These are phyloP conservation scores for Eupithecia abbreviata DNA, from an alignment of 2,888 invertebrate species.

Conservation along the genomic window DNA sequence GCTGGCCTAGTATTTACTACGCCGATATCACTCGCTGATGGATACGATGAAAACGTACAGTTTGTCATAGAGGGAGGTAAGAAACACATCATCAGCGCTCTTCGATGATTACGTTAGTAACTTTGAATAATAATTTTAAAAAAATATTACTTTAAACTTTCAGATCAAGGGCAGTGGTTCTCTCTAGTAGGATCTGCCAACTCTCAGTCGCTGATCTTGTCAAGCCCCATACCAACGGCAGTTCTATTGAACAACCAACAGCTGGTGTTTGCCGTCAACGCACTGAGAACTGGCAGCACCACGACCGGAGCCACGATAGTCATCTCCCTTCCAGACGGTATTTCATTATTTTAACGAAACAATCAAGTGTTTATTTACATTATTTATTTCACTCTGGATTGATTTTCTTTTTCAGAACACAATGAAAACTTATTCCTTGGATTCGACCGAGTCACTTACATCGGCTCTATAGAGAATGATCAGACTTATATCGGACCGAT, in stretches of 20 bases:
- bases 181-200: slow-evolving; percentile 34
- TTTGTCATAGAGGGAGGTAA: slow-evolving; percentile 52
- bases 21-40: slow-evolving; percentile 41
- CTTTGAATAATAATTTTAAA: not conserved
- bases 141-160: slow-evolving; percentile 27
- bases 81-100: slow-evolving; percentile 6
- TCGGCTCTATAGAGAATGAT: slow-evolving; percentile 46
- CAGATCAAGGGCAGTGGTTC: slow-evolving; percentile 54
- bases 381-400: not conserved
- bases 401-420: slow-evolving; percentile 32
- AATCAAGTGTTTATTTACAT: not conserved
- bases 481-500: slow-evolving; percentile 44
- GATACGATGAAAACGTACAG: slow-evolving; percentile 47
- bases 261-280: slow-evolving; percentile 46
- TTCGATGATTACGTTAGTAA: not conserved
- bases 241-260: slow-evolving; percentile 48
- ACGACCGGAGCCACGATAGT: slow-evolving; percentile 38
- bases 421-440: slow-evolving; percentile 40
- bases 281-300: slow-evolving; percentile 26
- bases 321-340: slow-evolving; percentile 25
- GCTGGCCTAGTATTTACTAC: slow-evolving; percentile 32
- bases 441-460: slow-evolving; percentile 48
- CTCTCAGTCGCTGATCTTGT: slow-evolving; percentile 31
- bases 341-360: not conserved
- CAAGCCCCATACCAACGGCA: slow-evolving; percentile 43